Evolutionary conservation across 1,140 invertebrate genomes (phyloP), one percentile per base, ranked within the genome.

Genomic region (Neomicropteryx cornuta): DNA sequence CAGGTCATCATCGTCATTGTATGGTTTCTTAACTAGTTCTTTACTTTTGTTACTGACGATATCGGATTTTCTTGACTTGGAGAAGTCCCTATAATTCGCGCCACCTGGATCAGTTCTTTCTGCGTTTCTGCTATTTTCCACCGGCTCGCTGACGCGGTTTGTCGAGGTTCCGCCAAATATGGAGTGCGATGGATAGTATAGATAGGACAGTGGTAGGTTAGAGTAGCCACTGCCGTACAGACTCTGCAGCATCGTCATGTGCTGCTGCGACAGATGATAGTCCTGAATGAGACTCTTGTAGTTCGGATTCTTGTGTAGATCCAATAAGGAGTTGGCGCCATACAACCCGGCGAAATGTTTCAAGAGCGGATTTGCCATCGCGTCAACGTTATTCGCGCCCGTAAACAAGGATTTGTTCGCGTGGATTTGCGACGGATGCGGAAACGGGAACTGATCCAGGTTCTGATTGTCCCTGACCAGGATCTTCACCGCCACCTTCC

Each of bases 401-500:
- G 55, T 46, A 41, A 68, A 68, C 1, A 66, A 33, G 2, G 52
- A 49, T 32, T 27, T 27, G 23, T 27, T 27, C 8, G 53, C 55
- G 5, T 60, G 40, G 37, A 60, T 51, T 0, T 56, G 60, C n/a
- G 44, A 46, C 33, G 50, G 55, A 23, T 62, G 61, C 3, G 43
- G 27, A 38, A 62, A 62, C 8, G 60, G 36, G 30, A 63, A 58
- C 17, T 65, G 27, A 4, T 43, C 51, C 3, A 60, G 50, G 33
- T 66, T 61, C 17, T 60, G 60, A 38, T 65, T 66, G 34, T 68
- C 65, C 39, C 88, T 82, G 2, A 95, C 87, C 16, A 95, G 60
- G 0, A 95, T 83, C 51, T 91, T 90, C 0, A 94, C 87, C 0
- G 86, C 79, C 0, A 91, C 85, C 54, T 83, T 81, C 35, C 84